Percentiles rank a stretch among this genome's conserved stretches.
phyloP scores from a whole-genome alignment of 2,888 invertebrate genomes.

The Aethes cnicana region DNA sequence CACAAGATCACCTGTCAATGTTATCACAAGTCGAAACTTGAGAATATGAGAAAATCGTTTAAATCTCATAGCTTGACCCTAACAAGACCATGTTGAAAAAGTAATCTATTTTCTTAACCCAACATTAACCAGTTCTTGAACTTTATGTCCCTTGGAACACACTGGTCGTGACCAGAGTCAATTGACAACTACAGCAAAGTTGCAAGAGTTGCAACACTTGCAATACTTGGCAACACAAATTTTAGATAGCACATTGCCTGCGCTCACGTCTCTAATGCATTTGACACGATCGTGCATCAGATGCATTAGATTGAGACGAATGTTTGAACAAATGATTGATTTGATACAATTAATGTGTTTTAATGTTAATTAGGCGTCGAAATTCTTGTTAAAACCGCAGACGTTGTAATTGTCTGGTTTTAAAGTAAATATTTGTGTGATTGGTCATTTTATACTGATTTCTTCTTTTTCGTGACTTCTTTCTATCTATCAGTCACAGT shows the following conservation, averaged over 20 bases:
- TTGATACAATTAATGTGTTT: not conserved
- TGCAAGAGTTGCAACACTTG: too few species aligned
- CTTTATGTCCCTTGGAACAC: slow-evolving; percentile 10
- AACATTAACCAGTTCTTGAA: slow-evolving; percentile 15
- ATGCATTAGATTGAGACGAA: slow-evolving; percentile 4
- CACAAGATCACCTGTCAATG: too few species aligned
- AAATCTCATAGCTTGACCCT: not conserved
- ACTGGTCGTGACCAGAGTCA: slow-evolving; percentile 18
- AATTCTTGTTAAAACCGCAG: slow-evolving; percentile 3
- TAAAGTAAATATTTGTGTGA: not conserved
- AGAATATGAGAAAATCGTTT: too few species aligned
- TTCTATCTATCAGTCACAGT: not conserved
- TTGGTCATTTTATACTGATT: not conserved
- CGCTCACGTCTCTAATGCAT: slow-evolving; percentile 22
- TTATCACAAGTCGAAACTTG: too few species aligned
- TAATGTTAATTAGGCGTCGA: not conserved
- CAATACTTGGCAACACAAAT: too few species aligned
- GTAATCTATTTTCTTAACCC: slow-evolving; percentile 2
- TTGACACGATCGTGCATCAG: slow-evolving; percentile 25
- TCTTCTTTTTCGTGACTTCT: not conserved
- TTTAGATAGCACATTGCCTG: slow-evolving; percentile 13
- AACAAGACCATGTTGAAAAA: slow-evolving; percentile 3
- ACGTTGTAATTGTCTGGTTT: not conserved
- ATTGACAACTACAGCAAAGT: slow-evolving; percentile 7
- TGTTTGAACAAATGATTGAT: slow-evolving; percentile 8